Percentiles rank a stretch among this genome's conserved stretches.
These are phyloP conservation scores for Urocynchramus pylzowi DNA, from an alignment of 2,113 vertebrate genomes.

Conservation along the genomic window DNA sequence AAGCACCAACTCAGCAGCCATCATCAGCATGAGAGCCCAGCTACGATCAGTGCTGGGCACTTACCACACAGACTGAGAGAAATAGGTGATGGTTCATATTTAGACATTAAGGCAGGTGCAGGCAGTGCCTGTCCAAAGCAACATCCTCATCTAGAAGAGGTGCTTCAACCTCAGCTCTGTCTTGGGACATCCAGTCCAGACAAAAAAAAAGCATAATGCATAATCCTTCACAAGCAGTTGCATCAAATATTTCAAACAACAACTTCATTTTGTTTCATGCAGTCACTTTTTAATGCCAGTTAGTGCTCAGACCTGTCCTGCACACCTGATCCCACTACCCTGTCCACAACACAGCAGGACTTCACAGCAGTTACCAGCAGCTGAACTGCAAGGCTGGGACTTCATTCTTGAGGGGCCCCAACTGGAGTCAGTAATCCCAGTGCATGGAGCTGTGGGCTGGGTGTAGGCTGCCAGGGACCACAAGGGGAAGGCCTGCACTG, in stretches of 20 bases:
- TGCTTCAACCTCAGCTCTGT: neutral
- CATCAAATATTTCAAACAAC: neutral
- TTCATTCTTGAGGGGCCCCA: neutral
- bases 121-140: neutral
- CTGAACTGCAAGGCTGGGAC: neutral
- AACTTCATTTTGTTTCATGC: neutral
- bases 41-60: neutral
- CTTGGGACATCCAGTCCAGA: neutral
- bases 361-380: neutral
- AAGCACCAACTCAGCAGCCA: neutral
- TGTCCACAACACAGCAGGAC: neutral
- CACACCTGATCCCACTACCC: neutral
- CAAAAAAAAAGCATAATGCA: neutral
- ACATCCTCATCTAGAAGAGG: neutral
- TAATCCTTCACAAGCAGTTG: neutral
- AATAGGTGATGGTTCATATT: neutral
- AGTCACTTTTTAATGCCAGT: neutral
- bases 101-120: neutral
- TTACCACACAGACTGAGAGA: neutral
- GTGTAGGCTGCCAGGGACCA: neutral
- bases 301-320: neutral
- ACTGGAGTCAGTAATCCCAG: neutral
- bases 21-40: neutral
- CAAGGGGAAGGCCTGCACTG: neutral
- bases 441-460: neutral